These are phyloP conservation scores for Beroe forskalii DNA, from an alignment of 37 sponge, comb jelly and placozoan genomes.

Conservation along the genomic window DNA sequence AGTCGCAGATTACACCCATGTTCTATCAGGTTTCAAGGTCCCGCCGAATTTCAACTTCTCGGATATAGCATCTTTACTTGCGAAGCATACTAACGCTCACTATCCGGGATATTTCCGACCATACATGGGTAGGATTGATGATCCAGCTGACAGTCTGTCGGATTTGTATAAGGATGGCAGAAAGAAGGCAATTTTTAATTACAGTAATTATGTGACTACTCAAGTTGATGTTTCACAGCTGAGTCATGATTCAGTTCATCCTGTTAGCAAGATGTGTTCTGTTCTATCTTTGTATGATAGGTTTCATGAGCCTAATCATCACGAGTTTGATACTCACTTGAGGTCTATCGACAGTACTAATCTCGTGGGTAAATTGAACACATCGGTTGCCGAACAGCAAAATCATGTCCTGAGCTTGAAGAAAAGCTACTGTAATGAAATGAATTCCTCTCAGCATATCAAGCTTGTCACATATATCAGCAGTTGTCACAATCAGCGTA, in stretches of 20 bases:
- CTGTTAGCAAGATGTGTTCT: background rate
- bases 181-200: background rate
- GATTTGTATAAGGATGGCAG: conserved; percentile 1
- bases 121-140: conserved; percentile 6
- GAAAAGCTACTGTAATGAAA: conserved; percentile 20
- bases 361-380: background rate
- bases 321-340: background rate
- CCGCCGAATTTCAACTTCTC: conserved; percentile 1
- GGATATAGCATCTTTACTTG: background rate
- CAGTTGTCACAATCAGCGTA: background rate
- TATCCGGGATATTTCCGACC: conserved; percentile 21
- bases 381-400: conserved; percentile 28
- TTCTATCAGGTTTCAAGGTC: background rate
- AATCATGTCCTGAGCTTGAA: background rate
- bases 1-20: conserved; percentile 43
- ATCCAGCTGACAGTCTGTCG: background rate
- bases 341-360: background rate
- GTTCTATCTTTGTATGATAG: conserved; percentile 13
- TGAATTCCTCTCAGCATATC: background rate
- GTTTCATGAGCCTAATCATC: conserved; percentile 17
- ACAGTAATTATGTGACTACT: background rate
- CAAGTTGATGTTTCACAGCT: background rate
- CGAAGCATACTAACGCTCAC: background rate
- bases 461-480: conserved; percentile 4
- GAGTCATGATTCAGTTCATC: background rate